Evolutionary conservation across 2,113 vertebrate genomes (phyloP), one percentile per base, ranked within the genome.

Genomic region (Calyptomena viridis): DNA sequence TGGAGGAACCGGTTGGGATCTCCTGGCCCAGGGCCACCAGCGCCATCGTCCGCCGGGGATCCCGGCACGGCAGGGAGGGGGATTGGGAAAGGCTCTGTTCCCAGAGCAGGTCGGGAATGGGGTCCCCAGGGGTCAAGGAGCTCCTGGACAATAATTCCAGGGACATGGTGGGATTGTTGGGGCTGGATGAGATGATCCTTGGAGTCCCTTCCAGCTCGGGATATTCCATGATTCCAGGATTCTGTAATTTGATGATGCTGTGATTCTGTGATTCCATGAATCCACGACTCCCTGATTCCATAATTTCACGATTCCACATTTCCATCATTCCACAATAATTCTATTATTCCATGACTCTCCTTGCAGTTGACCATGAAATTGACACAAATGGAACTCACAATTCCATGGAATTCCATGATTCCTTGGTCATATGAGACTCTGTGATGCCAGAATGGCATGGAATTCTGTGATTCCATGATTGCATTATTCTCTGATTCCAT

Each of bases 241-340:
- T 11, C 42, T 3, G 0, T 2, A 1, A 35, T 35, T 7, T 40
- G 42, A 20, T 19, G 42, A 15, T 3, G 9, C 30, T 1, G 21
- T 2, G 2, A 1, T 6, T n/a, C 27, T 2, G 30, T 2, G 40
- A 21, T 22, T 5, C 28, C 2, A 1, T 2, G 44, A 44, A 25
- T 59, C 56, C n/a, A 4, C 22, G 12, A 9, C 42, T 10, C 19
- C 27, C 2, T 35, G 33, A 37, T 37, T 62, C 59, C 35, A 33
- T 33, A 15, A 16, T 17, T 8, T 37, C 17, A 0, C 2, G 5
- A 59, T n/a, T 17, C 52, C 44, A 8, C 2, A 12, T 9, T 42
- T 10, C 19, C 39, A 2, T 35, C 21, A 39, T 39, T 62, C 60
- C 37, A 47, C 46, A 22, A 22, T 21, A 22, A 21, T 47, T 47